Evolutionary conservation across 1,140 invertebrate species (phyloP).

Genomic region (Thereuonema tuberculata): DNA sequence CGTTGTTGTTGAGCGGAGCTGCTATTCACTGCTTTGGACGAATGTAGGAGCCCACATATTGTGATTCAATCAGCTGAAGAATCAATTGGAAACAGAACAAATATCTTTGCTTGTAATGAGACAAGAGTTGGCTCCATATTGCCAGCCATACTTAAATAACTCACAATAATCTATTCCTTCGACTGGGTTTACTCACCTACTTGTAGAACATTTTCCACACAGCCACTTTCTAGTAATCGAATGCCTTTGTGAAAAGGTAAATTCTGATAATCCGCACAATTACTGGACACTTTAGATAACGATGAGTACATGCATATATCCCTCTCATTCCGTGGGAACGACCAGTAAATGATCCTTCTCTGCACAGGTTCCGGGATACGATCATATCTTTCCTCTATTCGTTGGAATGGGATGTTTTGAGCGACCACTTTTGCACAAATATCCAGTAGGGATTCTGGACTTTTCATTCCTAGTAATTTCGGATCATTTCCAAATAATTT

Average conservation of each 20-base stretch:
- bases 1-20: no score
- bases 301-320: conserved; percentile 83
- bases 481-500: conserved; percentile 19
- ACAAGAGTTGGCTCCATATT: no score
- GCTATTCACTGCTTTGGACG: no score
- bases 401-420: conserved; percentile 66
- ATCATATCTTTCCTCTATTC: conserved; percentile 70
- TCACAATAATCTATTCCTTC: no score
- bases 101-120: no score
- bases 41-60: no score
- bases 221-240: conserved; percentile 59
- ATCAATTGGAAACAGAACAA: no score
- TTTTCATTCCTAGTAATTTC: conserved; percentile 23
- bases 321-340: conserved; percentile 67
- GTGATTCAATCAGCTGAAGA: no score
- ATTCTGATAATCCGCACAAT: conserved; percentile 49
- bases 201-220: conserved; percentile 70
- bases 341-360: conserved; percentile 72
- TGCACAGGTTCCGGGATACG: conserved; percentile 77
- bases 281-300: conserved; percentile 41
- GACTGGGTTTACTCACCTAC: conserved; percentile 58
- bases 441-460: conserved; percentile 50
- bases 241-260: conserved; percentile 71
- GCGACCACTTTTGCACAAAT: conserved; percentile 69
- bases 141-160: no score